A percentile compares a stretch with the other conserved stretches of the same genome.
phyloP scores from a whole-genome alignment of 2,888 invertebrate species.

The Chironomus tentans region DNA sequence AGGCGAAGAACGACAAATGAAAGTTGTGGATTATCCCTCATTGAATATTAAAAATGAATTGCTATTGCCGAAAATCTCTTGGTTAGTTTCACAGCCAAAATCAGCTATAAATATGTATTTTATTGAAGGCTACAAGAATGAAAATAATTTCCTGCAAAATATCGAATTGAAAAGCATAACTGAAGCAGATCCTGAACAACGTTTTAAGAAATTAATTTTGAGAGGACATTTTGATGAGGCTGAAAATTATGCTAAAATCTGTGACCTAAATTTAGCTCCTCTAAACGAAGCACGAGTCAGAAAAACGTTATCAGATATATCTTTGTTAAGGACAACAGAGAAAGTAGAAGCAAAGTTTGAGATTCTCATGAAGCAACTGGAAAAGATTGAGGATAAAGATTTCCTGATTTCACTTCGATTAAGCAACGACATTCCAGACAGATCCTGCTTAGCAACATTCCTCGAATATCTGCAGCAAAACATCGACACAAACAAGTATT shows the following conservation, averaged over 20 bases:
- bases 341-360: conserved; percentile 33
- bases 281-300: conserved; percentile 40
- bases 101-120: conserved; percentile 40
- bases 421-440: conserved; percentile 36
- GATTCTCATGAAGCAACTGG: conserved; percentile 33
- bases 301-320: conserved; percentile 33
- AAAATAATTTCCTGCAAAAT: conserved; percentile 33
- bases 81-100: conserved; percentile 40
- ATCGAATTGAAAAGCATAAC: conserved; percentile 40
- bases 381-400: conserved; percentile 35
- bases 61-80: conserved; percentile 34
- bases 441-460: conserved; percentile 34
- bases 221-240: conserved; percentile 41
- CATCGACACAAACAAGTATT: conserved; percentile 32
- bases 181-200: conserved; percentile 40
- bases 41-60: conserved; percentile 37
- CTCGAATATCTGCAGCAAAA: conserved; percentile 36
- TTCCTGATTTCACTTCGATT: conserved; percentile 37
- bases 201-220: conserved; percentile 39
- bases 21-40: conserved; percentile 40
- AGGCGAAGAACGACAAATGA: conserved; percentile 32
- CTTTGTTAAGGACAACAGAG: conserved; percentile 31
- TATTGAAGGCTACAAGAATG: conserved; percentile 33
- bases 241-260: conserved; percentile 40
- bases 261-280: conserved; percentile 39